Conservation (phyloP, 1,140 invertebrate species). For the Pollicipes pollicipes region DNA sequence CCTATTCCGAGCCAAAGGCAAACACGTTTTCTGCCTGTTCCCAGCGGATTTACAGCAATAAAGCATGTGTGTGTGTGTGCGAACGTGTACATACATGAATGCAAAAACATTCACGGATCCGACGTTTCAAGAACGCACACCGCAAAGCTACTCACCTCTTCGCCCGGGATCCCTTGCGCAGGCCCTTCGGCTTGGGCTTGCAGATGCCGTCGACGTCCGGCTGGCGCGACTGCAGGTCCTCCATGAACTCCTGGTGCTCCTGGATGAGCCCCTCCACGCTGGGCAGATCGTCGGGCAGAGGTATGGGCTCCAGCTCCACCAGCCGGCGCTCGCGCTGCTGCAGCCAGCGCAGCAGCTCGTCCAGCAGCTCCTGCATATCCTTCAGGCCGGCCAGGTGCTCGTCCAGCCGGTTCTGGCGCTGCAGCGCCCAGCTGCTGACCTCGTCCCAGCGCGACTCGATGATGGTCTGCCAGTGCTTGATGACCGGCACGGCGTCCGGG, state of each 20-base stretch:
- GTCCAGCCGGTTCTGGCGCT: conserved; percentile 64
- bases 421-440: conserved; percentile 62
- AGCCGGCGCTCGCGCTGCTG: conserved; percentile 55
- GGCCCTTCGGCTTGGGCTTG: conserved; percentile 32
- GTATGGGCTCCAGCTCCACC: conserved; percentile 58
- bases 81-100: too few species aligned
- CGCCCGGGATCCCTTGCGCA: not conserved
- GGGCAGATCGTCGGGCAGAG: conserved; percentile 75
- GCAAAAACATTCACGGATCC: too few species aligned
- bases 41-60: too few species aligned
- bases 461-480: conserved; percentile 95
- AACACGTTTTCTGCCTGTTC: too few species aligned
- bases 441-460: conserved; percentile 94
- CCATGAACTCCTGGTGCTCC: conserved; percentile 85
- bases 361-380: conserved; percentile 46
- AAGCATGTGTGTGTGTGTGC: too few species aligned
- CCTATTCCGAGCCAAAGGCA: too few species aligned
- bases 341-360: conserved; percentile 84
- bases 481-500: conserved; percentile 78
- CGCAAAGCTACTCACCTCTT: not conserved
- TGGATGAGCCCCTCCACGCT: conserved; percentile 69
- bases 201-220: conserved; percentile 75
- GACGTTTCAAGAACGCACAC: too few species aligned
- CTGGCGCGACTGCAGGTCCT: conserved; percentile 68
- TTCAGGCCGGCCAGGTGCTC: conserved; percentile 42